Conservation (phyloP, 2,113 vertebrate species). For the Desmodus rotundus region DNA sequence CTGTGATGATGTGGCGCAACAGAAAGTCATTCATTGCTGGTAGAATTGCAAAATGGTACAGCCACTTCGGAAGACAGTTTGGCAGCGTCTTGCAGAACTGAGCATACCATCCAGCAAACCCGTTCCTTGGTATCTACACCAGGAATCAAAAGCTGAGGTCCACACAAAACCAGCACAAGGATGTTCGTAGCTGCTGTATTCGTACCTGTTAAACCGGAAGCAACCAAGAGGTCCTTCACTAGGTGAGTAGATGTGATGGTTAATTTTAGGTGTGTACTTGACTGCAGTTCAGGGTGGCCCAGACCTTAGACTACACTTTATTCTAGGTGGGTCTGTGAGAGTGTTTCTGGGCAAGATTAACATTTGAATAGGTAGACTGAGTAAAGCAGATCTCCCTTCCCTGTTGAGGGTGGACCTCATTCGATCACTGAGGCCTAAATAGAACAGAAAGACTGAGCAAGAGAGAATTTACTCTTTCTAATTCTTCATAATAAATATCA, state of each 20-base stretch:
- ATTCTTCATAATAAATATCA: not conserved
- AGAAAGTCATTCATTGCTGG: not conserved
- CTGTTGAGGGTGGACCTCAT: not conserved
- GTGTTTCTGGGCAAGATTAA: not conserved
- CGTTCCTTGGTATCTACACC: not conserved
- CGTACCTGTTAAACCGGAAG: not conserved
- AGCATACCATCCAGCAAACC: not conserved
- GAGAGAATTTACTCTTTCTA: not conserved
- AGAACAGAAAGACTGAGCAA: not conserved
- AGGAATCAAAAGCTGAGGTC: not conserved
- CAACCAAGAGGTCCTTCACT: not conserved
- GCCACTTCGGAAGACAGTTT: not conserved
- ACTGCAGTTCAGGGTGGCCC: not conserved
- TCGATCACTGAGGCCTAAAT: not conserved
- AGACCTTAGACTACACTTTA: not conserved
- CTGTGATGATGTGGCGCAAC: not conserved
- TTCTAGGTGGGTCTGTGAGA: not conserved
- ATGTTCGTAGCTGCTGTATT: not conserved
- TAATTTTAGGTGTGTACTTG: not conserved
- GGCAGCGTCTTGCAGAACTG: not conserved
- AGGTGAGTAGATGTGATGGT: not conserved
- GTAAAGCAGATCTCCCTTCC: not conserved
- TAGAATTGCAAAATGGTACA: not conserved
- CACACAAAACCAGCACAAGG: not conserved
- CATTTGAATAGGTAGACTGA: not conserved